phyloP scores from a whole-genome alignment of 2,113 vertebrate genomes.

The Rhegmatorhina hoffmannsi region DNA sequence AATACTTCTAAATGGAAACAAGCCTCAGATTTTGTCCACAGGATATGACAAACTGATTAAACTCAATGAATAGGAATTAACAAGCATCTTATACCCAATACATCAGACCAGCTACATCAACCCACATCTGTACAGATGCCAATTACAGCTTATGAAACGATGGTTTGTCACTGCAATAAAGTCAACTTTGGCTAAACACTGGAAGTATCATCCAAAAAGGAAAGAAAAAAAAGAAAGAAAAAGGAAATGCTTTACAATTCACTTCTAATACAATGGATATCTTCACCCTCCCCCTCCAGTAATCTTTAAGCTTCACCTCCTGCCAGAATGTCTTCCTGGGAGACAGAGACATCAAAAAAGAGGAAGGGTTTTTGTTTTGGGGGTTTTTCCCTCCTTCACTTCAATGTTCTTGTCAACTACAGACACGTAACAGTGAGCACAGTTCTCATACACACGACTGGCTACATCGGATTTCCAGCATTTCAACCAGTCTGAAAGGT shows the following conservation, averaged over 20 bases:
- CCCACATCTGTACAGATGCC: background rate
- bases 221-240: background rate
- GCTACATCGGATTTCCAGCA: background rate
- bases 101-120: background rate
- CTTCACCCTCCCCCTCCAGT: rapidly evolving
- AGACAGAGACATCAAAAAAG: conserved; percentile 11
- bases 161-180: background rate
- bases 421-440: background rate
- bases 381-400: background rate
- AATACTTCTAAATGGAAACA: conserved; percentile 31
- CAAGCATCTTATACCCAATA: background rate
- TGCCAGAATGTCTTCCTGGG: background rate
- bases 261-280: background rate
- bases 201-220: background rate
- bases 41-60: conserved; percentile 32
- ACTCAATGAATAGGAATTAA: conserved; percentile 17
- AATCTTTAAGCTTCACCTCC: conserved; percentile 16
- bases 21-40: conserved; percentile 21
- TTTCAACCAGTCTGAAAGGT: background rate
- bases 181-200: background rate
- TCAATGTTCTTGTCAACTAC: background rate
- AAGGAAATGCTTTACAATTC: background rate
- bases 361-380: background rate
- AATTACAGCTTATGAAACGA: background rate
- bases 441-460: background rate